phyloP scores from a whole-genome alignment of 92 coral and sea anemone genomes.

The Montipora capitata region DNA sequence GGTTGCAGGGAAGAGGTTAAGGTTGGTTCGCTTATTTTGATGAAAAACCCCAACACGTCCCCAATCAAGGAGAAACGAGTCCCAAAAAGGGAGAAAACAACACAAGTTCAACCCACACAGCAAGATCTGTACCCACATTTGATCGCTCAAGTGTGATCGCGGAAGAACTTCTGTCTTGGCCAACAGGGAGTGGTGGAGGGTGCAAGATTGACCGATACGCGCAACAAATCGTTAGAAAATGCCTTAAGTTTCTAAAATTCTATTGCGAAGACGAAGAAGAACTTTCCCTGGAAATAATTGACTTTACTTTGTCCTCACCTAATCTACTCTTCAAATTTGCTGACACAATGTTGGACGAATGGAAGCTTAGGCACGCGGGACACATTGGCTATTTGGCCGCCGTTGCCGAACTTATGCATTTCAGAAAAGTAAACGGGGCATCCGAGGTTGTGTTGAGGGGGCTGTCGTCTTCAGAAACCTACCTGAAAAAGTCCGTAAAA shows the following conservation, averaged over 20 bases:
- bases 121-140: constrained; percentile 1
- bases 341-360: background rate
- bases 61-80: no score
- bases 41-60: constrained; percentile 9
- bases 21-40: constrained; percentile 50
- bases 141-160: constrained; percentile 19
- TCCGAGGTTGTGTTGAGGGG: constrained; percentile 25
- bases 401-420: constrained; percentile 45
- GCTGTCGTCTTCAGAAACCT: constrained; percentile 6
- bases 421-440: constrained; percentile 56
- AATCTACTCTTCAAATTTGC: constrained; percentile 18
- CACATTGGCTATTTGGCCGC: background rate
- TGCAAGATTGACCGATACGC: constrained; percentile 43
- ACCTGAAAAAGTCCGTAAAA: background rate
- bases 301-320: constrained; percentile 33
- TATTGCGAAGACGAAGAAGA: constrained; percentile 65
- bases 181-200: constrained; percentile 62
- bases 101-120: background rate
- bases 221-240: constrained; percentile 9
- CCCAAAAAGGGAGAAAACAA: background rate
- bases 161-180: constrained; percentile 30
- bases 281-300: constrained; percentile 18
- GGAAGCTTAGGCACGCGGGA: background rate
- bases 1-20: constrained; percentile 61
- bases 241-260: constrained; percentile 59